Base-by-base conservation (phyloP, 2,888 invertebrate genomes). In the Agrochola macilenta region DNA sequence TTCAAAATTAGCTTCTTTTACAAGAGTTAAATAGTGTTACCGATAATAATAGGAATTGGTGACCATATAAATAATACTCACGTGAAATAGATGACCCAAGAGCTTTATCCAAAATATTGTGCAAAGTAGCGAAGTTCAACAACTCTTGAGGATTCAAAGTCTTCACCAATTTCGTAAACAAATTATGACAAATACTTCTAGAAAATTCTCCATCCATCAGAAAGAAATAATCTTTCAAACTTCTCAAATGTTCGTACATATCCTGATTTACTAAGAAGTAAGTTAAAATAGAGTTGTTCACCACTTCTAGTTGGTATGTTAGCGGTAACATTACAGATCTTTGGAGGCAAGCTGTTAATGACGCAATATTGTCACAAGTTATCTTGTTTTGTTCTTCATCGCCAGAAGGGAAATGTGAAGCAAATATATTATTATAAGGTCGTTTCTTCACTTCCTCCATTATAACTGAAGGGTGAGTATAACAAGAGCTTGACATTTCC, bases 161-260 rank as follows among this genome's bases (percentile, higher is more conserved):
- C n/a, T 97, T 97, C 74, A 97, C 97, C 71, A 98, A 92, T 82
- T 97, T 97, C 0, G 97, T 95, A 84, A 98, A 98, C 78, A 98
- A 93, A 83, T 97, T 98, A 70, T 97, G 97, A 57, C 98, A 98
- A 26, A 98, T 97, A 85, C 97, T 97, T 54, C 97, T 97, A 0
- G 98, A 98, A 92, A 98, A 98, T 93, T 98, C 98, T 0, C 98
- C 98, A 87, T 98, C 98, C 96, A 98, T 97, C 43, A 98, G 92
- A 88, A 98, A 98, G 92, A 98, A 98, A 89, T 98, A 98, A 90
- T 98, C 98, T 66, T 98, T 97, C n/a, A 98, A 93, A 92, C 98
- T 98, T 65, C 97, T 97, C 84, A 98, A 96, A 93, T 98, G 98
- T 35, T 97, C 97, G 60, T 98, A 96, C 91, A 98, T 97, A 71